These are phyloP conservation scores for Pachypanchax playfairii DNA, from an alignment of 2,113 vertebrate genomes.

Conservation along the genomic window DNA sequence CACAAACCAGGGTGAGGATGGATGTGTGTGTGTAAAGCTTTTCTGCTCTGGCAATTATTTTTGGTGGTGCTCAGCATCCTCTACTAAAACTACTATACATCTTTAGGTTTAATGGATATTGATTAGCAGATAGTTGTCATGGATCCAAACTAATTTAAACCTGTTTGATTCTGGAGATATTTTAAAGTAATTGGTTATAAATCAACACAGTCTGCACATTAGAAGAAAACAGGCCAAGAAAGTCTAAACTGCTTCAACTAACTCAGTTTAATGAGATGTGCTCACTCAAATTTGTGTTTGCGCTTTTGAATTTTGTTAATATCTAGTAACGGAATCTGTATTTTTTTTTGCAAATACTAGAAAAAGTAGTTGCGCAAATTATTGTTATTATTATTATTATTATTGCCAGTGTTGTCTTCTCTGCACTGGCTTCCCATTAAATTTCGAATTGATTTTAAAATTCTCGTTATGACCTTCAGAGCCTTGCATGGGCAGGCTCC, in stretches of 20 bases:
- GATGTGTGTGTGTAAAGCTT: not conserved
- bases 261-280: not conserved
- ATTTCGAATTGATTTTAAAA: too few species aligned
- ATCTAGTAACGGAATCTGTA: too few species aligned
- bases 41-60: slow-evolving; percentile 20
- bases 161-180: slow-evolving; percentile 30
- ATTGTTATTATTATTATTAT: too few species aligned
- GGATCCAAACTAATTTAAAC: slow-evolving; percentile 47
- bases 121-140: slow-evolving; percentile 41
- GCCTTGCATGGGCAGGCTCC: too few species aligned
- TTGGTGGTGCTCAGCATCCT: slow-evolving; percentile 46
- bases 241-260: slow-evolving; percentile 8
- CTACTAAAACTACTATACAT: slow-evolving; percentile 48
- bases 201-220: slow-evolving; percentile 35
- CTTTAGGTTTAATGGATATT: slow-evolving; percentile 48
- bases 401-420: too few species aligned
- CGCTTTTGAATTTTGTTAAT: not conserved
- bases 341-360: too few species aligned
- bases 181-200: slow-evolving; percentile 41
- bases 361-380: too few species aligned
- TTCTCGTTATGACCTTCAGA: too few species aligned
- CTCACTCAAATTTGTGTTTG: not conserved
- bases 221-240: slow-evolving; percentile 25
- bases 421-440: too few species aligned
- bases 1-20: not conserved